Evolutionary conservation across 2,113 vertebrate genomes (phyloP).

Genomic region (Rana temporaria): DNA sequence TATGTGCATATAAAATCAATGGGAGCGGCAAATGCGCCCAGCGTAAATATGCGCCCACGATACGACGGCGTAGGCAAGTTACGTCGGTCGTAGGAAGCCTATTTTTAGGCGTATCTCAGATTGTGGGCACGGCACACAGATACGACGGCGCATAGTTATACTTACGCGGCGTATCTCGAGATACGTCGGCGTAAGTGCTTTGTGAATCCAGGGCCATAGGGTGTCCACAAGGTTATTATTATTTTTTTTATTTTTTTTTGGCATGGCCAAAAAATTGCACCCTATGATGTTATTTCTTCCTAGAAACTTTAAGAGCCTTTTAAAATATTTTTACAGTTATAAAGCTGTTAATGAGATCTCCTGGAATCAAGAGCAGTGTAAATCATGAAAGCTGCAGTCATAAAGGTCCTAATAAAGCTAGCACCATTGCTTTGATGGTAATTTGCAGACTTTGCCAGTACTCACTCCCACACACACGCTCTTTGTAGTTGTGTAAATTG

Average conservation of each 20-base stretch:
- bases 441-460: slow-evolving; percentile 70
- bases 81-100: too few species aligned
- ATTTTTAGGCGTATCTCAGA: too few species aligned
- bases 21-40: too few species aligned
- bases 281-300: slow-evolving; percentile 80
- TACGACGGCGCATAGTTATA: too few species aligned
- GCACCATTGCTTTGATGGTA: slow-evolving; percentile 81
- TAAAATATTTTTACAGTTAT: slow-evolving; percentile 62
- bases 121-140: too few species aligned
- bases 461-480: slow-evolving; percentile 63
- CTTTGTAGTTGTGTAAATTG: slow-evolving; percentile 55
- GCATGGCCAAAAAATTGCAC: slow-evolving; percentile 65
- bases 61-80: too few species aligned
- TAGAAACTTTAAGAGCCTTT: slow-evolving; percentile 68
- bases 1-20: too few species aligned
- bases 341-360: slow-evolving; percentile 81
- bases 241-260: neutral
- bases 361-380: slow-evolving; percentile 79
- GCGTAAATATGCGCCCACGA: too few species aligned
- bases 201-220: too few species aligned
- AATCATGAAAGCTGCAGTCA: slow-evolving; percentile 82
- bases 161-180: too few species aligned
- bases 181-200: too few species aligned
- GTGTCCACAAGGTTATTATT: neutral
- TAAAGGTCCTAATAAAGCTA: slow-evolving; percentile 83